Evolutionary conservation across 2,797 vertebrate genomes (phyloP).

Genomic region (Syngnathus acus): DNA sequence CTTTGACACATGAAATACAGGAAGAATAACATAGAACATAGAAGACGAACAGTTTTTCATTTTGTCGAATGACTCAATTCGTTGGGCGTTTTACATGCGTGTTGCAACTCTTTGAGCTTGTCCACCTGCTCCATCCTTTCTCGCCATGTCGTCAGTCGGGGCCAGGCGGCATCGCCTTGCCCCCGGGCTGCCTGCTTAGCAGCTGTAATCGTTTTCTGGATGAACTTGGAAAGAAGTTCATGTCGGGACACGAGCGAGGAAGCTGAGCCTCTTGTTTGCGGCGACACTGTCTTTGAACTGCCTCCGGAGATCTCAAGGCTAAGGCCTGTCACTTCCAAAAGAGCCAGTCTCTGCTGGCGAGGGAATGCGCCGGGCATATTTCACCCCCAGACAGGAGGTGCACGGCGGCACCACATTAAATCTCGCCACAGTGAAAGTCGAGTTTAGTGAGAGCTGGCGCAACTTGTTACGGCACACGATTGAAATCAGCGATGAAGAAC

Average conservation of each 20-base stretch:
- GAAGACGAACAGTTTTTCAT: too few species aligned
- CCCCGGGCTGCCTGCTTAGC: slow-evolving; percentile 31
- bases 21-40: too few species aligned
- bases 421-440: slow-evolving; percentile 24
- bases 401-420: slow-evolving; percentile 37
- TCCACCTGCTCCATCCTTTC: slow-evolving; percentile 32
- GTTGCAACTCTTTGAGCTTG: slow-evolving; percentile 33
- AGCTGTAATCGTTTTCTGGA: slow-evolving; percentile 11
- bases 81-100: slow-evolving; percentile 37
- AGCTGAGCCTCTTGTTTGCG: not conserved
- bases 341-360: slow-evolving; percentile 29
- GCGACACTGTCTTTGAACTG: slow-evolving; percentile 40
- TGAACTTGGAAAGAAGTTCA: slow-evolving; percentile 14
- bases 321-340: slow-evolving; percentile 47
- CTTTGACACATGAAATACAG: too few species aligned
- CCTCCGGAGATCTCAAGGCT: slow-evolving; percentile 39
- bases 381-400: slow-evolving; percentile 28
- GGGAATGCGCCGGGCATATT: slow-evolving; percentile 28
- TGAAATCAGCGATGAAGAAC: not conserved
- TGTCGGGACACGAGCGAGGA: slow-evolving; percentile 2
- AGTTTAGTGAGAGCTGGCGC: slow-evolving; percentile 8
- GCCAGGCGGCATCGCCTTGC: slow-evolving; percentile 36
- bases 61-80: too few species aligned
- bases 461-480: not conserved
- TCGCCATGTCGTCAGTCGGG: slow-evolving; percentile 53